Conservation (phyloP, 2,113 vertebrate genomes). For the Halichoerus grypus region DNA sequence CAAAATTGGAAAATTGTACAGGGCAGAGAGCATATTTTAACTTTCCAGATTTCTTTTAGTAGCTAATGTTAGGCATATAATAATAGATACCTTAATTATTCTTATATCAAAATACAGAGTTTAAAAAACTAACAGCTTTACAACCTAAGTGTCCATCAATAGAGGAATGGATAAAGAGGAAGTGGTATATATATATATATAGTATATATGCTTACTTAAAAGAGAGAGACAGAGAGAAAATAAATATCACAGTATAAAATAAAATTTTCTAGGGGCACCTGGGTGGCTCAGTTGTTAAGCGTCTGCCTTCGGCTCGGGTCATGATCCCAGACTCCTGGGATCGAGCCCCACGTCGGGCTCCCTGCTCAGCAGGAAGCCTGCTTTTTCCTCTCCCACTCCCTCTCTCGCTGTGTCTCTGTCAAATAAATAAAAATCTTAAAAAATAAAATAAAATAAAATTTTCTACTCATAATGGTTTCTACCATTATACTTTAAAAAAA, state of each 20-base stretch:
- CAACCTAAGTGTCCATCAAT: not conserved
- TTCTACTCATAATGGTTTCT: not conserved
- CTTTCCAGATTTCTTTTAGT: not conserved
- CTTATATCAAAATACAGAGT: not conserved
- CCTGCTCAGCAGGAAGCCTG: no score
- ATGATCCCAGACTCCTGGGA: no score
- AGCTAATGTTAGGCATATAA: not conserved
- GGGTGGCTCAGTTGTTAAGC: no score
- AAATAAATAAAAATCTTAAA: not conserved
- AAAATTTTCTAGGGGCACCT: not conserved
- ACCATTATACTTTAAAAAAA: not conserved
- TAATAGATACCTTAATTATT: conserved; percentile 12
- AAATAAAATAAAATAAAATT: conserved; percentile 11
- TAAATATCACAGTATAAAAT: not conserved
- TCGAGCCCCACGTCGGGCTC: no score
- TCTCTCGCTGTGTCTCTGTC: no score
- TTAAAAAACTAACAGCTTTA: not conserved
- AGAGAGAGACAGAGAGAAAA: not conserved
- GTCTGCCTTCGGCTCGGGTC: no score
- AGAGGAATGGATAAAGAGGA: not conserved
- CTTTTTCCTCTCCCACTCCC: no score
- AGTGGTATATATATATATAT: not conserved
- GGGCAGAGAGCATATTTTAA: not conserved
- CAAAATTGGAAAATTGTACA: conserved; percentile 1
- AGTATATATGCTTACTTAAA: not conserved